Evolutionary conservation across 2,113 vertebrate genomes (phyloP), one percentile per base, ranked within the genome.

Genomic region (Elanus axillaris): DNA sequence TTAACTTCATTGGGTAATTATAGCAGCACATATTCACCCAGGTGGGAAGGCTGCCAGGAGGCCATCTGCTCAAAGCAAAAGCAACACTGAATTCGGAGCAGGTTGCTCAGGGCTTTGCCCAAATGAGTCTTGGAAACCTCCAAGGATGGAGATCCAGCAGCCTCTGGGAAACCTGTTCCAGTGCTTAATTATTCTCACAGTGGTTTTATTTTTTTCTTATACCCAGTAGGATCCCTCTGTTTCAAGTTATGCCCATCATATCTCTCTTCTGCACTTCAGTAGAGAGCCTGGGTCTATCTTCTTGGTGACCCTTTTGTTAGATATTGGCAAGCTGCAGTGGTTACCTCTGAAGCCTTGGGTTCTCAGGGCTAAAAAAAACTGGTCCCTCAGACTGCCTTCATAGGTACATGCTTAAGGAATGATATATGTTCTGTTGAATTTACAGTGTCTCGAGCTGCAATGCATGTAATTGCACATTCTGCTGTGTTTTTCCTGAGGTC

Each of bases 361-460:
- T 64, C 38, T 67, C 1, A 0, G 22, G 20, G 5, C 11, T 71
- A 26, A 93, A 52, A 87, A 43, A 25, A 1, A 1, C 4, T 0
- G 0, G 11, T 78, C 21, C 3, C 7, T 89, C 38, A 64, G 6
- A 27, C 34, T 74, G 50, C 43, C 40, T 68, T 90, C 12, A 14
- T 16, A 52, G 38, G 27, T 23, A 64, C 1, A 1, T 32, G 2
- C 14, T 67, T 85, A 36, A 13, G 31, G 40, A 52, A 68, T 94
- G 77, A 27, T 52, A 5, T 53, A 12, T 69, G 11, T 88, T 60
- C 29, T 63, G 23, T 50, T 81, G 42, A 19, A 76, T 20, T 29
- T 94, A 10, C 67, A 90, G 17, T 42, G 12, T 93, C 81, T 20
- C 50, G 21, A 88, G 38, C 74, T 94, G 68, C 68, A 55, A 89